Evolutionary conservation across 1,140 invertebrate species (phyloP), one percentile per base, ranked within the genome.

Genomic region (Hylaeus volcanicus): DNA sequence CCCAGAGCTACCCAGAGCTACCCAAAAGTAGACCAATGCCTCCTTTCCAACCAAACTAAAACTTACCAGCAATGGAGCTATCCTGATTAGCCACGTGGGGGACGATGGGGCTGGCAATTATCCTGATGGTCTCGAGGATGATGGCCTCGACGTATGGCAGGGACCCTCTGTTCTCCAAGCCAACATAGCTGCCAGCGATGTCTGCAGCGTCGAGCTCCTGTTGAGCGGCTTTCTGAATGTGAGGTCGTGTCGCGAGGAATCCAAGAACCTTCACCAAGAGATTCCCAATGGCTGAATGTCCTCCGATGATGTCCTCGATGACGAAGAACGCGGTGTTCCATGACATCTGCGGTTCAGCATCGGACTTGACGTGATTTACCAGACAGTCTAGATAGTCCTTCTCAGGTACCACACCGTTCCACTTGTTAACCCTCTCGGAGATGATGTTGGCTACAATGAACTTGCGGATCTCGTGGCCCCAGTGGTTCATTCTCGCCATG

Each of bases 131-230:
- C 93, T 98, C 98, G 80, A 96, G 94, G 15, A 98, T 94, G 0
- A 96, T 96, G 0, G 97, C 97, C 93, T 98, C 96, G 0, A 96
- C 97, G 91, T 97, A 98, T 0, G 97, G 96, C 94, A 98, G 94
- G 1, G 87, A 89, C 3, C 94, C 91, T 88, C 95, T 94, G 83
- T 98, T 95, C 55, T 95, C 93, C 0, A 98, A 88, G 1, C 94
- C 95, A 0, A 97, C 94, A 8, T 79, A 82, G 0, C 84, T 78
- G 3, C 94, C 90, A 26, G 93, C 89, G 0, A 94, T 94, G 5
- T 90, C 92, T 0, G 95, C 89, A 0, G 86, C 82, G 74, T 97
- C 96, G 2, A 97, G 95, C 94, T 98, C 97, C 11, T 94, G 85
- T 76, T 95, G 95, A 43, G 98, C 95, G 73, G 93, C 94, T 76